These are phyloP conservation scores for Neopelma chrysocephalum DNA, from an alignment of 2,797 vertebrate species.

Conservation along the genomic window DNA sequence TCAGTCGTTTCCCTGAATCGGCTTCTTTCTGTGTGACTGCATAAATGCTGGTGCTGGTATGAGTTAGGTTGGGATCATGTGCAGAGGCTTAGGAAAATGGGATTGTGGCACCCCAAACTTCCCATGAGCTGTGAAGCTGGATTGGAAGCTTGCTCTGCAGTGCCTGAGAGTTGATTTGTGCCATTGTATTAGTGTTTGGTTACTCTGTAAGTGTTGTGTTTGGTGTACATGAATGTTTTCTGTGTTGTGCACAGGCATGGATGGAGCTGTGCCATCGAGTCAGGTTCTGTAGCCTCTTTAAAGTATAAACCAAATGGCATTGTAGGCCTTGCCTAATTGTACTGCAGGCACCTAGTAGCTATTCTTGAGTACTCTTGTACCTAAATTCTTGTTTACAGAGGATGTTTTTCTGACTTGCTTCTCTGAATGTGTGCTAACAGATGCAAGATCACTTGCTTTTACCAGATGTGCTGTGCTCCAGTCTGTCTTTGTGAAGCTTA, in stretches of 20 bases:
- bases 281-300: not conserved
- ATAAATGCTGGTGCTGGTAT: not conserved
- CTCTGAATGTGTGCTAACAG: not conserved
- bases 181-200: not conserved
- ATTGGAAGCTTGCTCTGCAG: not conserved
- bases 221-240: not conserved
- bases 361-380: not conserved
- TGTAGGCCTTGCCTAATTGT: not conserved
- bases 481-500: not conserved
- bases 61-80: not conserved
- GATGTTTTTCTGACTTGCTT: not conserved
- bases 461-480: not conserved
- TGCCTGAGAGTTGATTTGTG: not conserved
- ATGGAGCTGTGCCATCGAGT: not conserved
- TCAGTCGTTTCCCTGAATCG: not conserved
- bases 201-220: not conserved
- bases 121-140: not conserved
- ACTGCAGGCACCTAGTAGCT: not conserved
- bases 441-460: not conserved
- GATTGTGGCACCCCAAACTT: not conserved
- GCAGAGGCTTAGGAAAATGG: constrained; percentile 14
- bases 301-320: not conserved
- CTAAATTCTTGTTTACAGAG: not conserved
- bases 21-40: not conserved
- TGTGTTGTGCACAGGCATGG: not conserved